Evolutionary conservation across 2,888 invertebrate genomes (phyloP), one percentile per base, ranked within the genome.

Genomic region (Caenorhabditis japonica): DNA sequence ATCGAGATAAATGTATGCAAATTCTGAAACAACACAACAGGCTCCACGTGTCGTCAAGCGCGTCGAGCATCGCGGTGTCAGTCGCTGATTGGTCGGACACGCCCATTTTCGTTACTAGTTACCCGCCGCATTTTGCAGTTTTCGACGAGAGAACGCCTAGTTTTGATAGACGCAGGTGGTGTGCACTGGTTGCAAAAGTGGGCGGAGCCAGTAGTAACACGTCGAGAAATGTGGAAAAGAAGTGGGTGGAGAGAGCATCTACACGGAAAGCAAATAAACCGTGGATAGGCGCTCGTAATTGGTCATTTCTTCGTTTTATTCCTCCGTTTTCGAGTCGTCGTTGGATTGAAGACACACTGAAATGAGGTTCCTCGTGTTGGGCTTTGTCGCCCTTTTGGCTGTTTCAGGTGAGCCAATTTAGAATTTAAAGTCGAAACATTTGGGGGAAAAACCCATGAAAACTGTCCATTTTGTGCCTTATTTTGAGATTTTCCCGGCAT

Each of bases 51-150:
- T 62, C 52, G 33, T 33, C 60, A 25, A n/a, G n/a, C n/a, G n/a
- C n/a, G 62, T 62, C 33, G 41, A 47, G 55, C 46, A 60, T 43
- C 36, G 43, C 43, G 39, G 43, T 49, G 3, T 21, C 34, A 15
- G 0, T 4, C 36, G 17, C 19, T 27, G 39, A 64, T 64, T 64
- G 64, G 64, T n/a, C 4, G 13, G 17, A 19, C 30, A 34, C 74
- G 56, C 74, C 68, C 36, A 27, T 44, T 49, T 61, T 68, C 25
- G 60, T 44, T 68, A 74, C 59, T 43, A 51, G 59, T 64, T 43
- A 38, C 58, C 33, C 44, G 71, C 71, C 71, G 71, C 71, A 64
- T 30, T 56, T 71, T 71, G 71, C 71, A 53, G 46, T 55, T 59
- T 59, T 46, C 36, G 19, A 10, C 36, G 34, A 58, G 34, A 64